These are phyloP conservation scores for Axis porcinus DNA, from an alignment of 2,113 vertebrate species.

Conservation along the genomic window DNA sequence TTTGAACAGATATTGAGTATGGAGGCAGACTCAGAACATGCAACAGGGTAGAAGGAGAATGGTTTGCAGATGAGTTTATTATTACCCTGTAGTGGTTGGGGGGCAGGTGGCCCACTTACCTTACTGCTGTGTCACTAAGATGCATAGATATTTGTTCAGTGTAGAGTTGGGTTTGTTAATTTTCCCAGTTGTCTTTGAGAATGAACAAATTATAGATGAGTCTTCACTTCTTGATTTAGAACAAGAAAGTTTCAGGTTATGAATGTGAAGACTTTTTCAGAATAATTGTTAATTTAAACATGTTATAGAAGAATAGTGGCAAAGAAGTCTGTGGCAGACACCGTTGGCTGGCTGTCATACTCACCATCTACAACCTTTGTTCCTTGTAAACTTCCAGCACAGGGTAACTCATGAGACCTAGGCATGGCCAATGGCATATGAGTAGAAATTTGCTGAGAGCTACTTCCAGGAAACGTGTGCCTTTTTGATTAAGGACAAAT, in stretches of 20 bases:
- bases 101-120: not conserved
- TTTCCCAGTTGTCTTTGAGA: not conserved
- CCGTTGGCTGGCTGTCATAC: not conserved
- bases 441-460: not conserved
- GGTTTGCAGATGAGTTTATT: not conserved
- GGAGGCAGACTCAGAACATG: not conserved
- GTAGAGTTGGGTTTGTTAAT: not conserved
- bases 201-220: not conserved
- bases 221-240: slow-evolving; percentile 8
- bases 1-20: not conserved
- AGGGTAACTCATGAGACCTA: not conserved
- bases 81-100: not conserved
- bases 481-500: not conserved
- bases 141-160: not conserved
- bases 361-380: not conserved
- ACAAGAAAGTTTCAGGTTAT: not conserved
- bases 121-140: not conserved
- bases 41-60: not conserved
- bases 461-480: not conserved
- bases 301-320: not conserved
- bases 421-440: not conserved
- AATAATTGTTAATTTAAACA: not conserved
- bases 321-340: not conserved
- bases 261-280: not conserved
- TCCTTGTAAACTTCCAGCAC: not conserved